Conservation (phyloP, 2,888 invertebrate species). For the Sarcophaga caerulescens region DNA sequence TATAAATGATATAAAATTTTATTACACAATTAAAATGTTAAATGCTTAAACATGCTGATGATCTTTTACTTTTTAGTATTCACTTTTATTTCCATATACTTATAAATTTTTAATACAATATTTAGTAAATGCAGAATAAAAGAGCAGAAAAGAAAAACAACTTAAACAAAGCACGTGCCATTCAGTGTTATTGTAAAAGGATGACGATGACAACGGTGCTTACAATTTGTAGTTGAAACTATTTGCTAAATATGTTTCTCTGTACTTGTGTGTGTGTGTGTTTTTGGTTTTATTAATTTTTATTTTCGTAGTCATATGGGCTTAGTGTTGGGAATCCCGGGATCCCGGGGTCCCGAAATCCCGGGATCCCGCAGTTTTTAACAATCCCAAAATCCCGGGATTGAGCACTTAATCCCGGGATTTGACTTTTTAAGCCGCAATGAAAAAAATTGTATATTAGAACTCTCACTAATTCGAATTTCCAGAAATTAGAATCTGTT, state of each 20-base stretch:
- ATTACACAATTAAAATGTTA: slow-evolving; percentile 32
- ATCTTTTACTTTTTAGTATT: not conserved
- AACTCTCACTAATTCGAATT: too few relatives aligned
- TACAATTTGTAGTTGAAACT: not conserved
- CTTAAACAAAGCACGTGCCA: slow-evolving; percentile 61
- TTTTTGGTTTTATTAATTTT: slow-evolving; percentile 7
- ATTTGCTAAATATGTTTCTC: slow-evolving; percentile 13
- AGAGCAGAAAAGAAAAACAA: not conserved
- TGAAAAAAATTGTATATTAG: too few relatives aligned
- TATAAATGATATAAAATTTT: slow-evolving; percentile 24
- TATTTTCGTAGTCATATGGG: slow-evolving; percentile 36
- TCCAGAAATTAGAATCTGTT: too few relatives aligned
- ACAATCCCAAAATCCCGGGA: too few relatives aligned
- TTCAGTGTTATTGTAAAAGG: slow-evolving; percentile 47
- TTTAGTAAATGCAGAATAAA: not conserved
- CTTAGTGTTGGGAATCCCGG: too few relatives aligned
- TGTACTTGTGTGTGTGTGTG: not conserved
- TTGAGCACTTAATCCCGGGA: too few relatives aligned
- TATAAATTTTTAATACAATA: too few relatives aligned
- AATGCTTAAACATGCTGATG: not conserved
- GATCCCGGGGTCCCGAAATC: too few relatives aligned
- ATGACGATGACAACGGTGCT: slow-evolving; percentile 28
- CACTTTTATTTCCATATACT: too few relatives aligned
- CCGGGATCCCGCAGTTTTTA: too few relatives aligned
- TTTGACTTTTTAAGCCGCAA: too few relatives aligned